Evolutionary conservation across 2,113 vertebrate genomes (phyloP).

Genomic region (Ammospiza caudacuta): DNA sequence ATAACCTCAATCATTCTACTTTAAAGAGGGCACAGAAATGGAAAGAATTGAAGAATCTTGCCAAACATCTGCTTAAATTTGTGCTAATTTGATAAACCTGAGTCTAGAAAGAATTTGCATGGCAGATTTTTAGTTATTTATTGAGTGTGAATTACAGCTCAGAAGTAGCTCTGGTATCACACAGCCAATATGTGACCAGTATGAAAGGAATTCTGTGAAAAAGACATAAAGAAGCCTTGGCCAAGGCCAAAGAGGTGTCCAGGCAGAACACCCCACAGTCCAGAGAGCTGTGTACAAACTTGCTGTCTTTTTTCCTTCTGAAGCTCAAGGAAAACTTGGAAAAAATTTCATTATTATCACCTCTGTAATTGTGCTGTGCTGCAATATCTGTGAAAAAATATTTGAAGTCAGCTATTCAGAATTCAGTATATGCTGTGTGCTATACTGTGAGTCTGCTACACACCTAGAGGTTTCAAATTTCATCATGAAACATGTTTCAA

Average conservation of each 20-base stretch:
- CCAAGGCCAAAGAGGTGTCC: neutral
- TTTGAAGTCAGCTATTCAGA: neutral
- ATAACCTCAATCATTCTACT: neutral
- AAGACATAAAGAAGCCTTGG: neutral
- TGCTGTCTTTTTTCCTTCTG: neutral
- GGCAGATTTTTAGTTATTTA: neutral
- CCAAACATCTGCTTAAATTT: neutral
- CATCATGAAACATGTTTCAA: neutral
- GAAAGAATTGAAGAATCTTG: neutral
- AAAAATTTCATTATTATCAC: neutral
- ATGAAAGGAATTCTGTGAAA: neutral
- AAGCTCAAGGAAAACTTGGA: neutral
- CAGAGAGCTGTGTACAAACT: neutral
- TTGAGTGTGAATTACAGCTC: neutral
- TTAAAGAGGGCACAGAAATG: neutral
- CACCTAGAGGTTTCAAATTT: neutral
- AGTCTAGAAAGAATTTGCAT: neutral
- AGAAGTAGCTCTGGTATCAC: neutral
- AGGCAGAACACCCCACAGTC: neutral
- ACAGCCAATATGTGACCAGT: neutral
- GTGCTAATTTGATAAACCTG: neutral
- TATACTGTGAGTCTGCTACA: neutral
- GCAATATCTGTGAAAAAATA: neutral
- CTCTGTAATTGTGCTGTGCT: neutral
- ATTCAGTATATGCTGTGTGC: neutral